Base-by-base conservation (phyloP, 2,888 invertebrate genomes). In the Saturnia japonica region DNA sequence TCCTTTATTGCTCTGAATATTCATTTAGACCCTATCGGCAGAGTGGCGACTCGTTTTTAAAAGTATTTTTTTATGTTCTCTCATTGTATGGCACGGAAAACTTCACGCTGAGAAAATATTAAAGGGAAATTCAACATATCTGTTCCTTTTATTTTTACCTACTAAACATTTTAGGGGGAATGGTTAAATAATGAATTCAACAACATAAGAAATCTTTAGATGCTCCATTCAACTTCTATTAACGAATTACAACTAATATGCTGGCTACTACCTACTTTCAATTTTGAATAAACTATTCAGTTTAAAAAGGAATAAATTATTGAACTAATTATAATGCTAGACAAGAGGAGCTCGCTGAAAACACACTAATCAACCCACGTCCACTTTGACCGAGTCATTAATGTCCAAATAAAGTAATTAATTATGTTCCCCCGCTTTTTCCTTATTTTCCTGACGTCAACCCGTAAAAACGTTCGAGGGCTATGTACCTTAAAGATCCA, bases 331-430 rank as follows among this genome's bases (percentile, higher is more conserved):
- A 77, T 75, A 85, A 81, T 82, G 83, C 81, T 76, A 78, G 80
- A 83, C 78, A 76, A 75, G 77, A 80, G 82, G 80, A 82, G 81
- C 83, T 83, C 82, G 80, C 78, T 75, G 82, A 86, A 87, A 89
- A 87, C 86, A 88, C 86, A 90, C 88, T 87, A 91, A 90, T 90
- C 87, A 89, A 90, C 91, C 90, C 88, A 88, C 89, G 85, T 89
- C 84, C 87, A 82, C 85, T 87, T 88, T 88, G 89, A 88, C 87
- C 84, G 82, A 87, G 88, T 90, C 93, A 90, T 93, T 93, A 93
- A 93, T 93, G 92, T 93, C 92, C 89, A 90, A 93, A 93, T 92
- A 90, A 92, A 91, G 92, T 91, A 93, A 93, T 94, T 93, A 91
- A 92, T 93, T 91, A 91, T 87, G 88, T 88, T 89, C 81, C 84